These are phyloP conservation scores for Pediacus dermestoides DNA, from an alignment of 2,888 invertebrate genomes.

Conservation along the genomic window DNA sequence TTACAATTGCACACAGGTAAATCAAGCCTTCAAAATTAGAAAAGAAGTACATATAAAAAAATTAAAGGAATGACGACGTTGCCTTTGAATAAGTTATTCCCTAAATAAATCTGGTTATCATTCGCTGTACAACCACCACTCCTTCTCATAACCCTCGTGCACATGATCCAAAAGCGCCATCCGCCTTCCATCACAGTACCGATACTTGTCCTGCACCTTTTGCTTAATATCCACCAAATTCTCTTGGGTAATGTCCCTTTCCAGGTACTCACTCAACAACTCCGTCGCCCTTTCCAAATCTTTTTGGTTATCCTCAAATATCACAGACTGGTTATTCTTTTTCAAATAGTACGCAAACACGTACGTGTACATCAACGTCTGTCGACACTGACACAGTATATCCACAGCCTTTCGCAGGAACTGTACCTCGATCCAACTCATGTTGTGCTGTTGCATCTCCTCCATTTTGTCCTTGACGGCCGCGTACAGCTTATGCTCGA, in stretches of 20 bases:
- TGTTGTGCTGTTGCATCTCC: constrained; percentile 99
- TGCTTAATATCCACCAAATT: constrained; percentile 97
- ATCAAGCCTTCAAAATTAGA: no score
- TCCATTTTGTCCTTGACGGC: constrained; percentile 98
- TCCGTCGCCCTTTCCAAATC: constrained; percentile 99
- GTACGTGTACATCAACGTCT: constrained; percentile 99
- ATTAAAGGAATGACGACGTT: no score
- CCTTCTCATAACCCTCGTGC: constrained; percentile 98
- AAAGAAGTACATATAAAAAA: no score
- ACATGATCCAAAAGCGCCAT: constrained; percentile 95
- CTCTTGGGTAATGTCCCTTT: constrained; percentile 95
- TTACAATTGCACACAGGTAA: no score
- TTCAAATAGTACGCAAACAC: constrained; percentile 98
- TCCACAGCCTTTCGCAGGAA: constrained; percentile 97
- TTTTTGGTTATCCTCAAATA: constrained; percentile 98
- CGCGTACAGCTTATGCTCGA: constrained; percentile 95
- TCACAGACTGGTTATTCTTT: constrained; percentile 97
- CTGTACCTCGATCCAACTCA: constrained; percentile 99
- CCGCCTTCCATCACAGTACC: constrained; percentile 96
- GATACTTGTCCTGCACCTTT: constrained; percentile 97
- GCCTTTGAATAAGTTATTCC: no score
- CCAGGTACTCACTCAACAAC: constrained; percentile 94
- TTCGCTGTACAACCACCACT: constrained; percentile 96
- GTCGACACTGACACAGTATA: constrained; percentile 94
- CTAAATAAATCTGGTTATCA: no score